Conservation (phyloP, 2,888 invertebrate species). For the Trissonchulus latispiculum region DNA sequence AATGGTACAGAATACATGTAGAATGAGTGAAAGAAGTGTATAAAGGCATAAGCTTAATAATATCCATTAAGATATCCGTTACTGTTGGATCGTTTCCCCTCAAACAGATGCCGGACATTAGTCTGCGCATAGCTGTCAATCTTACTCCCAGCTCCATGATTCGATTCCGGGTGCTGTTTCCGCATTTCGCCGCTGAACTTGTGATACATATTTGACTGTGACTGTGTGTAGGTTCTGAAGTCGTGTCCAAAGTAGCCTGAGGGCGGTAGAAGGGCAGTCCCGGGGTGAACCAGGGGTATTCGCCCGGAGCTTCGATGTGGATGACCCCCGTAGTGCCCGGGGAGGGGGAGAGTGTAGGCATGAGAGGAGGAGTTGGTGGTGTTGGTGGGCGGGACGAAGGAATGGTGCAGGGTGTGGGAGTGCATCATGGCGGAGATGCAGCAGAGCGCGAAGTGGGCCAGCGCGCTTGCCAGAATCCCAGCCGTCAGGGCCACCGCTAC, state of each 20-base stretch:
- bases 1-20: too few species aligned
- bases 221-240: not conserved
- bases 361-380: not conserved
- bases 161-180: not conserved
- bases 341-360: not conserved
- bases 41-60: too few species aligned
- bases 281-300: not conserved
- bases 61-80: too few species aligned
- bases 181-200: not conserved
- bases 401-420: not conserved
- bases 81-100: too few species aligned
- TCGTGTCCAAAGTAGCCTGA: too few species aligned
- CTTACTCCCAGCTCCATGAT: not conserved
- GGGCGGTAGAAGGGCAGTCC: too few species aligned
- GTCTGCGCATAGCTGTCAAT: constrained; percentile 14
- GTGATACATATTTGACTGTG: not conserved
- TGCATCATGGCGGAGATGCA: not conserved
- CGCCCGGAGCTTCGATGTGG: not conserved
- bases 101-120: constrained; percentile 16
- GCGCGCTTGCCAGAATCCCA: not conserved
- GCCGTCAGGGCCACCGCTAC: not conserved
- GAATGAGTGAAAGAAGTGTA: too few species aligned
- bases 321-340: not conserved
- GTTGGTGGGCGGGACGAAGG: not conserved
- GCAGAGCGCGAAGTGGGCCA: not conserved